Conservation (phyloP, 2,888 invertebrate genomes). For the Notodromas monacha region DNA sequence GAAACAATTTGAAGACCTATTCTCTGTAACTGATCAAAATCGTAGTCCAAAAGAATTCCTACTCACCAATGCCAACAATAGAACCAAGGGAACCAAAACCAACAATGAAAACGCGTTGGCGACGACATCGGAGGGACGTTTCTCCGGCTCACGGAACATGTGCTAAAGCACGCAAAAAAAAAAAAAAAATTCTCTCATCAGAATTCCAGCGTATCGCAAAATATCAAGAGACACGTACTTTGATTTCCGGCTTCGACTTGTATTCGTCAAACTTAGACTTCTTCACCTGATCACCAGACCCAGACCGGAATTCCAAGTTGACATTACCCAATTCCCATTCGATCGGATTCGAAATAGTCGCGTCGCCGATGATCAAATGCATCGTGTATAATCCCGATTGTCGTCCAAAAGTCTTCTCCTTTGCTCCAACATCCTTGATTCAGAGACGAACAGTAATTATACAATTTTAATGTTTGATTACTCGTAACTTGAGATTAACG, state of each 20-base stretch:
- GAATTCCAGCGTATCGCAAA: no score
- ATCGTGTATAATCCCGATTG: slow-evolving; percentile 44
- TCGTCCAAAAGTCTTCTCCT: slow-evolving; percentile 40
- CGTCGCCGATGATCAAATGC: slow-evolving; percentile 61
- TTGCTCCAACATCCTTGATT: slow-evolving; percentile 30
- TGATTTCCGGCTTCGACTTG: slow-evolving; percentile 23
- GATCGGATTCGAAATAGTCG: slow-evolving; percentile 55
- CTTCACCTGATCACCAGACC: no score
- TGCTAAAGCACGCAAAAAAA: no score
- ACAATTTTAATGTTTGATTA: slow-evolving; percentile 5
- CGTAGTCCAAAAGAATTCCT: no score
- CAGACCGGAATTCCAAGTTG: slow-evolving; percentile 21
- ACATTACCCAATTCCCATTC: slow-evolving; percentile 53
- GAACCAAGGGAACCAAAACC: slow-evolving; percentile 41
- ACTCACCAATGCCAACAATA: no score
- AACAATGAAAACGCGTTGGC: slow-evolving; percentile 66
- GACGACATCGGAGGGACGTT: slow-evolving; percentile 51
- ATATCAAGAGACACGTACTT: slow-evolving; percentile 16
- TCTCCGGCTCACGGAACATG: slow-evolving; percentile 63
- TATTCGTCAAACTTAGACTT: slow-evolving; percentile 5
- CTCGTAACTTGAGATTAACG: slow-evolving; percentile 8
- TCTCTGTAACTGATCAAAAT: no score
- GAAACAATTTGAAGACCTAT: no score
- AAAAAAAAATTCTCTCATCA: no score
- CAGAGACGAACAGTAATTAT: slow-evolving; percentile 5